Evolutionary conservation across 2,113 vertebrate genomes (phyloP).

Genomic region (Stigmatopora argus): DNA sequence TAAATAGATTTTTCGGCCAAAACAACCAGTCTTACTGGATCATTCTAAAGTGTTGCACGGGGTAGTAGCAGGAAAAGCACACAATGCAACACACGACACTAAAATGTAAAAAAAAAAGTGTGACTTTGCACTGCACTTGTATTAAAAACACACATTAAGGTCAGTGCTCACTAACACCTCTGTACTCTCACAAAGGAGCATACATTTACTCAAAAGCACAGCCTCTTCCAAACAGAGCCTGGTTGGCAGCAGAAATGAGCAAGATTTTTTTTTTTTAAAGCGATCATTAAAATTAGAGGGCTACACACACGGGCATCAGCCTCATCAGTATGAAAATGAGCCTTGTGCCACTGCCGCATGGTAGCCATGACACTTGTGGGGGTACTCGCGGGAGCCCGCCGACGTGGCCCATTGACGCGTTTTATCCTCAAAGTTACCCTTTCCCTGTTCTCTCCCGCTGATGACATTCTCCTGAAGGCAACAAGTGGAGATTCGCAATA

Average conservation of each 20-base stretch:
- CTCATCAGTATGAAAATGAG: conserved; percentile 67
- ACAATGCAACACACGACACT: conserved; percentile 31
- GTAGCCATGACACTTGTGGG: conserved; percentile 56
- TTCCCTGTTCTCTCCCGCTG: neutral
- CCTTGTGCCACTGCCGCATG: conserved; percentile 38
- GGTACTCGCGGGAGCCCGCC: conserved; percentile 22
- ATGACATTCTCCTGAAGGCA: neutral
- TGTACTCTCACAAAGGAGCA: conserved; percentile 15
- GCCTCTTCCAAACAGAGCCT: neutral
- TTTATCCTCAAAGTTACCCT: neutral
- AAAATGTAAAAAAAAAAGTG: conserved; percentile 46
- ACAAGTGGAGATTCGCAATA: neutral
- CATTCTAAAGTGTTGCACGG: neutral
- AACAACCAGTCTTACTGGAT: too few relatives aligned
- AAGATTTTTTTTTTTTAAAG: too few relatives aligned
- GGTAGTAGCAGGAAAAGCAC: conserved; percentile 17
- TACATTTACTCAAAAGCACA: conserved; percentile 5
- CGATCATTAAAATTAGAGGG: conserved; percentile 65
- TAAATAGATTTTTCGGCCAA: too few relatives aligned
- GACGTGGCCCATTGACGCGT: neutral
- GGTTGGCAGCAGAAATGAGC: neutral
- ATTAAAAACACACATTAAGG: conserved; percentile 9
- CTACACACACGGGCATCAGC: conserved; percentile 44
- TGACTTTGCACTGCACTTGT: conserved; percentile 21
- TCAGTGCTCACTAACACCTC: too few relatives aligned